Conservation (phyloP, 2,888 invertebrate species). For the Trachelus troglodyta region DNA sequence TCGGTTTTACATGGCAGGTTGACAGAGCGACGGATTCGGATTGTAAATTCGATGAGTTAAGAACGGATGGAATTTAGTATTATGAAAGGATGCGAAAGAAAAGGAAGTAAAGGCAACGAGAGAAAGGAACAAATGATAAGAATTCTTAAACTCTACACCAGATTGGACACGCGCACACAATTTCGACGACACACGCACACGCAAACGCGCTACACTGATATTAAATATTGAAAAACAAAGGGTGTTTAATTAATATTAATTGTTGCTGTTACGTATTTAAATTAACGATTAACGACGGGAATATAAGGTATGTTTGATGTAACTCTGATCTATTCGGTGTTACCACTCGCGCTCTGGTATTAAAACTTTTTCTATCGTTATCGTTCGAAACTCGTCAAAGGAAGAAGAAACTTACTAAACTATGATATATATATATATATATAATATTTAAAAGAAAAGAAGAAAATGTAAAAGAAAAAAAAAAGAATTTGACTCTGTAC, state of each 20-base stretch:
- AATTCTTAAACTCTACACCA: too few relatives aligned
- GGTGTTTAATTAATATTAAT: conserved; percentile 5
- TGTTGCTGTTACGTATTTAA: conserved; percentile 5
- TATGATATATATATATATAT: too few relatives aligned
- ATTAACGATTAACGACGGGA: conserved; percentile 12
- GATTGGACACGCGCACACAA: too few relatives aligned
- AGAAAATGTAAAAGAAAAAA: too few relatives aligned
- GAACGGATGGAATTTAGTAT: too few relatives aligned
- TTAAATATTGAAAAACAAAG: conserved; percentile 5
- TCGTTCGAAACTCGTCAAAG: not conserved
- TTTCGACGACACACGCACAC: conserved; percentile 6
- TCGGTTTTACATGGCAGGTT: too few relatives aligned
- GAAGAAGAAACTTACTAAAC: not conserved
- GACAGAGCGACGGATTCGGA: too few relatives aligned
- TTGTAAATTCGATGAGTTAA: too few relatives aligned
- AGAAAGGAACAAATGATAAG: not conserved
- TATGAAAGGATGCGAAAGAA: too few relatives aligned
- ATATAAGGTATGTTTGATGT: conserved; percentile 16
- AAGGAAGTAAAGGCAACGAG: not conserved
- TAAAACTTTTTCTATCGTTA: conserved; percentile 18
- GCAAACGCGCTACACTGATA: not conserved
- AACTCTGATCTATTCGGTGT: conserved; percentile 19
- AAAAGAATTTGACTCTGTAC: too few relatives aligned
- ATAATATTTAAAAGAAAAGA: too few relatives aligned
- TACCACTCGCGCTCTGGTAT: conserved; percentile 12